These are phyloP conservation scores for Pycnomerus fuliginosus DNA, from an alignment of 2,888 invertebrate species.

Conservation along the genomic window DNA sequence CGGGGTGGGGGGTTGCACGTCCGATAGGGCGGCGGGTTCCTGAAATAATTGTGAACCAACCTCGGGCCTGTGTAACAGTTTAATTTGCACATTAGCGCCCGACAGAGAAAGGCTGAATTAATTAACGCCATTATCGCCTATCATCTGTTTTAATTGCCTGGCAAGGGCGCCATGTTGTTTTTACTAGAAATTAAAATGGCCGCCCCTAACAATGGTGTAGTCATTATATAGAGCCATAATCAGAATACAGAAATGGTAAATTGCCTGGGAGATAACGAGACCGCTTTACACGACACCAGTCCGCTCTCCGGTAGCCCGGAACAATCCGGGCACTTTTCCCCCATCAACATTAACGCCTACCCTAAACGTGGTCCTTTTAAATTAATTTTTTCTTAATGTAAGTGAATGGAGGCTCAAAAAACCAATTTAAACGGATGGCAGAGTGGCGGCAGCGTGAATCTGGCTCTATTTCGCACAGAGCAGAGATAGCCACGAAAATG, in stretches of 20 bases:
- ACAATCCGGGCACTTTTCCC: conserved; percentile 2
- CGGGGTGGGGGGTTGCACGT: too few species aligned
- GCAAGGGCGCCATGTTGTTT: conserved; percentile 55
- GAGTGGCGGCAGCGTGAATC: conserved; percentile 39
- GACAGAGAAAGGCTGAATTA: conserved; percentile 56
- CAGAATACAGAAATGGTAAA: conserved; percentile 55
- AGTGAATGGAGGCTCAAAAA: too few species aligned
- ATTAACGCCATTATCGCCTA: conserved; percentile 57
- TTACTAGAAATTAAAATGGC: conserved; percentile 56
- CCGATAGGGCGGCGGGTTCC: too few species aligned
- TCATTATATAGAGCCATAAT: conserved; percentile 53
- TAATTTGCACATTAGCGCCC: conserved; percentile 56
- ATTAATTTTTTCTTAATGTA: too few species aligned
- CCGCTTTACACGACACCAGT: conserved; percentile 43
- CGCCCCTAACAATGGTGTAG: conserved; percentile 53
- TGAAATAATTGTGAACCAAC: conserved; percentile 47
- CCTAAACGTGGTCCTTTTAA: too few species aligned
- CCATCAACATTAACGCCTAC: conserved; percentile 1
- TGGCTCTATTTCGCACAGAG: conserved; percentile 45
- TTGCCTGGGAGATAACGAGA: conserved; percentile 52
- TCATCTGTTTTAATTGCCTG: conserved; percentile 57
- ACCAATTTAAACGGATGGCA: too few species aligned
- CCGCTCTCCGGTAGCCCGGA: neutral
- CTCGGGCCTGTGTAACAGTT: conserved; percentile 53
- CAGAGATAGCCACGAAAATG: conserved; percentile 64